A percentile compares a stretch with the other conserved stretches of the same genome.
Conservation (phyloP, 2,888 invertebrate species). For the Cryptosula pallasiana region DNA sequence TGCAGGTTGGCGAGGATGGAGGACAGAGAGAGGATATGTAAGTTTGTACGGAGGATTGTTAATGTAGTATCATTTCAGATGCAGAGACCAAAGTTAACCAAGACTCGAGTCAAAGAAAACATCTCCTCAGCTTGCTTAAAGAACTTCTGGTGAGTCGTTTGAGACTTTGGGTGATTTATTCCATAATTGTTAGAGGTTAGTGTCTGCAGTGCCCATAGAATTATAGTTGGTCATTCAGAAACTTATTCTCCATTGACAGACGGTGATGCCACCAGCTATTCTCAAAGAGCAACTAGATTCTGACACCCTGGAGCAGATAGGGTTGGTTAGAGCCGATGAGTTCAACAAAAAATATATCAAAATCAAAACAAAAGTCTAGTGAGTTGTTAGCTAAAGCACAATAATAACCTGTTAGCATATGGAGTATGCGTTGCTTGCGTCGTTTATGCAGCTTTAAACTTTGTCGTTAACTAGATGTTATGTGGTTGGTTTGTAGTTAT, state of each 20-base stretch:
- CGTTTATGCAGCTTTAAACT: too few relatives aligned
- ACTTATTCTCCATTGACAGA: too few relatives aligned
- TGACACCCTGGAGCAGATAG: conserved; percentile 85
- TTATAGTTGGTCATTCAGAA: too few relatives aligned
- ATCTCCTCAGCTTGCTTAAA: conserved; percentile 55
- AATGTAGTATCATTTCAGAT: conserved; percentile 53
- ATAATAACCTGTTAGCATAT: too few relatives aligned
- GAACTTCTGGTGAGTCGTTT: conserved; percentile 35
- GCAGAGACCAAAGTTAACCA: conserved; percentile 69
- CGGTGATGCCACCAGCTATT: conserved; percentile 65
- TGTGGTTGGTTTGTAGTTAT: conserved; percentile 67
- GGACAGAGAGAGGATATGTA: background rate
- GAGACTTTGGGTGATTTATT: too few relatives aligned
- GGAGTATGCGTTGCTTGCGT: too few relatives aligned
- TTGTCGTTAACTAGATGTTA: background rate
- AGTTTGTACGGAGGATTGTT: background rate
- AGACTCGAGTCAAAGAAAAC: conserved; percentile 67
- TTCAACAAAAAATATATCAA: conserved; percentile 76
- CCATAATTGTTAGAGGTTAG: too few relatives aligned
- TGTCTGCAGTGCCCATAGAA: too few relatives aligned
- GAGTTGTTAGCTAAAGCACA: too few relatives aligned
- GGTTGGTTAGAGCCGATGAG: conserved; percentile 70
- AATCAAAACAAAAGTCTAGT: conserved; percentile 96
- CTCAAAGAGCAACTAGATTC: conserved; percentile 88
- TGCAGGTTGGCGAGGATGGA: too few relatives aligned